Base-by-base conservation (phyloP, 2,797 vertebrate species). In the Macroramphosus scolopax region DNA sequence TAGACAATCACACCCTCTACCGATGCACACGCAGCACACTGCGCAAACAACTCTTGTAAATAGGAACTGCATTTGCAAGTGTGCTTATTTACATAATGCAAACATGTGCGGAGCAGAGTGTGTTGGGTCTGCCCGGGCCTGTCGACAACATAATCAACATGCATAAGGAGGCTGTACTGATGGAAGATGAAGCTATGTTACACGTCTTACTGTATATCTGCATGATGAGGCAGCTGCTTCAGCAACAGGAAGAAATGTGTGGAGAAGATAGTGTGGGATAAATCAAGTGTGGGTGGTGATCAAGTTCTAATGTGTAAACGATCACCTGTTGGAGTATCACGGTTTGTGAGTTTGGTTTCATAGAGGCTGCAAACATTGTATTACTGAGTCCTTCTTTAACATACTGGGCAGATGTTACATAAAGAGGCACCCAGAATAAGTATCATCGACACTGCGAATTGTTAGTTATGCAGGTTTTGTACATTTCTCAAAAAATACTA, bases 1-100 rank as follows among this genome's bases (percentile, higher is more conserved):
- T 59, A 67, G 37, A 69, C 85, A 71, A 72, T 74, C 77, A 87
- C 91, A 81, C 92, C 91, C 91, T 90, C 85, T 75, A 83, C 87
- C 72, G 69, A 85, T 62, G 66, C 77, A 82, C 85, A 72, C 76
- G 68, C 68, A 83, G 35, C 40, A 34, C 68, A 74, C n/a, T n/a
- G n/a, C n/a, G n/a, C n/a, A n/a, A n/a, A n/a, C 64, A 75, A 60
- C 34, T 34, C 53, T 60, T 10, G 38, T 55, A 63, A 77, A 74
- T 65, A 59, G n/a, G 17, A 58, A 26, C 33, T 40, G 49, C 51
- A 53, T 76, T 67, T 72, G 48, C 57, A 73, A 65, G 25, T 5
- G 16, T 65, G 62, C 69, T 68, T 58, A 64, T 76, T 71, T 66
- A 54, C 61, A 51, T 53, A 69, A 54, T 44, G 46, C 48, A 62